Percentiles rank a stretch among this genome's conserved stretches.
Conservation (phyloP, 2,113 vertebrate species). For the Charina bottae region DNA sequence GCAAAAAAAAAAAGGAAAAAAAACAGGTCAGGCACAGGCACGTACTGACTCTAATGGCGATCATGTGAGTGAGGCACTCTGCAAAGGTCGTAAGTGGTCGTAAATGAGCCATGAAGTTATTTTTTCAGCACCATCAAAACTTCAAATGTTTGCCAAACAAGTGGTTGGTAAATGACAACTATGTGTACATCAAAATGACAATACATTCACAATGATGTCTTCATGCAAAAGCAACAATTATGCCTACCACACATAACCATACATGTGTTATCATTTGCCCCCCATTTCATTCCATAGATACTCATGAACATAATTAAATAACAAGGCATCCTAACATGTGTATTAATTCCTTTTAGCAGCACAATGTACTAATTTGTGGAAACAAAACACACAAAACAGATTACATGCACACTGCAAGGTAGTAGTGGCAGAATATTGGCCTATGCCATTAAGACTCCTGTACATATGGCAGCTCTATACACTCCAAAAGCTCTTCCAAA, state of each 20-base stretch:
- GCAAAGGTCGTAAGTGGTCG: not conserved
- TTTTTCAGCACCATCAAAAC: not conserved
- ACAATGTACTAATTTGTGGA: not conserved
- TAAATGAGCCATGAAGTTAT: not conserved
- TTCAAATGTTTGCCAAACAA: not conserved
- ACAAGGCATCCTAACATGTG: not conserved
- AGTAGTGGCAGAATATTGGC: not conserved
- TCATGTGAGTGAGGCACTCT: not conserved
- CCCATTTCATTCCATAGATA: not conserved
- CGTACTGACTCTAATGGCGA: not conserved
- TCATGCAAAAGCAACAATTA: not conserved
- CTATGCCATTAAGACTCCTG: not conserved
- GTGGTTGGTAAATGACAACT: not conserved
- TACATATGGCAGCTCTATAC: not conserved
- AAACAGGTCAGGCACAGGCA: not conserved
- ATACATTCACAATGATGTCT: not conserved
- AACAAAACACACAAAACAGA: not conserved
- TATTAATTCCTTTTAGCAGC: not conserved
- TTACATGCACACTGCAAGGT: not conserved
- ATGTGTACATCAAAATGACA: not conserved
- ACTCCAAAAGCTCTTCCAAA: not conserved
- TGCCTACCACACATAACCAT: not conserved
- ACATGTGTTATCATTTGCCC: not conserved
- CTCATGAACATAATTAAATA: not conserved
- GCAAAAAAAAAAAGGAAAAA: not conserved